Evolutionary conservation across 2,113 vertebrate species (phyloP).

Genomic region (Cyprinodon brontotheroides): DNA sequence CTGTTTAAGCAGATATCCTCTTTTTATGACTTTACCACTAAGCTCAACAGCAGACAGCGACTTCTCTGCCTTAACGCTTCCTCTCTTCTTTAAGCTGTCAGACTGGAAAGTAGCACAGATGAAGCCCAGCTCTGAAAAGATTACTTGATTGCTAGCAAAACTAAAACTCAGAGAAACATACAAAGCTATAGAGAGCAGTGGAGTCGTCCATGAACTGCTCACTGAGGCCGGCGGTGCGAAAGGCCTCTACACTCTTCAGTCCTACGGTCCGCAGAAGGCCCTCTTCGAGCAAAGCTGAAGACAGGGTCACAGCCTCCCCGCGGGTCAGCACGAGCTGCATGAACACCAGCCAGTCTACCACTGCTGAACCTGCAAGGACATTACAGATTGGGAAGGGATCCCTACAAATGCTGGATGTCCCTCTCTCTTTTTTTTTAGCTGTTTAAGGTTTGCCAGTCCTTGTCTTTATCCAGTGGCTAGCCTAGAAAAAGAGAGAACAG

Average conservation of each 20-base stretch:
- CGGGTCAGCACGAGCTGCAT: constrained; percentile 82
- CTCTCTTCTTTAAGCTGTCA: constrained; percentile 85
- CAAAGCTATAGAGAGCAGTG: constrained; percentile 90
- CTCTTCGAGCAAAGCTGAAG: constrained; percentile 90
- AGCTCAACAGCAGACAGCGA: constrained; percentile 85
- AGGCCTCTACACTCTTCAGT: constrained; percentile 81
- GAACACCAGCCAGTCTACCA: constrained; percentile 96
- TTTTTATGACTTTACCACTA: constrained; percentile 88
- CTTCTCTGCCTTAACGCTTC: constrained; percentile 82
- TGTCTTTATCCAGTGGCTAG: not conserved
- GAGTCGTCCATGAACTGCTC: constrained; percentile 93
- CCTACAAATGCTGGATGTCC: not conserved
- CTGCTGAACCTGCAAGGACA: constrained; percentile 82
- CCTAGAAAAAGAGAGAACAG: not conserved
- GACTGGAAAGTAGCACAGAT: constrained; percentile 70
- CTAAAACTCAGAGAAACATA: constrained; percentile 68
- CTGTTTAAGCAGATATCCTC: constrained; percentile 94
- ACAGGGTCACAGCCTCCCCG: constrained; percentile 86
- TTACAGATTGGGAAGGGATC: not conserved
- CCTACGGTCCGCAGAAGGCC: constrained; percentile 85
- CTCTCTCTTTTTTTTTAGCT: not conserved
- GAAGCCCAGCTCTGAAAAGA: not conserved
- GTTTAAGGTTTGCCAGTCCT: not conserved
- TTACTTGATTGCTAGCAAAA: too few relatives aligned
- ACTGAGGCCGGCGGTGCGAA: constrained; percentile 78